phyloP scores from a whole-genome alignment of 53 echinoderm and acorn worm genomes.

The Actinopyga echinites region DNA sequence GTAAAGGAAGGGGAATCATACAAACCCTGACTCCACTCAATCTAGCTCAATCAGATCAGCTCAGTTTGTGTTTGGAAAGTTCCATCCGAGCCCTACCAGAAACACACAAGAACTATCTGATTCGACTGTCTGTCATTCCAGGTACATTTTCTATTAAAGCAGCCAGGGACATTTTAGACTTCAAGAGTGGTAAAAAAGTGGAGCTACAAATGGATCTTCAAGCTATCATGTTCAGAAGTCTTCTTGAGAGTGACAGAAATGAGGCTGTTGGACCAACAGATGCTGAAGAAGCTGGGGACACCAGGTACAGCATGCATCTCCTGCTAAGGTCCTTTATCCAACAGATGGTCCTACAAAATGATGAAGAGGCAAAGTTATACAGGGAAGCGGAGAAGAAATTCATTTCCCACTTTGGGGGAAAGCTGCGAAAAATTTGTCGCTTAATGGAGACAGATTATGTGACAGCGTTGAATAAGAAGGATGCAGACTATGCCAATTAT shows the following conservation, averaged over 20 bases:
- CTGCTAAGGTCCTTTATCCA: slow-evolving; percentile 85
- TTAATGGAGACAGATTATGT: slow-evolving; percentile 35
- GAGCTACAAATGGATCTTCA: slow-evolving; percentile 84
- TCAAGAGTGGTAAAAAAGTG: slow-evolving; percentile 22
- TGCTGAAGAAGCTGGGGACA: slow-evolving; percentile 40
- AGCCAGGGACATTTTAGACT: slow-evolving; percentile 78
- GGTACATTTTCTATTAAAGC: slow-evolving; percentile 87
- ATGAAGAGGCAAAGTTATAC: slow-evolving; percentile 50
- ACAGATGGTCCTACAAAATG: slow-evolving; percentile 54
- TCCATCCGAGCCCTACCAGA: slow-evolving; percentile 73
- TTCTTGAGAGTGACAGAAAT: slow-evolving; percentile 77
- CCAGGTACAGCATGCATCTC: slow-evolving; percentile 80
- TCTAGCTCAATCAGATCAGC: slow-evolving; percentile 66
- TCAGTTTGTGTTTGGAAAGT: slow-evolving; percentile 71
- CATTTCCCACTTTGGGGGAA: slow-evolving; percentile 58
- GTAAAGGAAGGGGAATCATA: slow-evolving; percentile 52
- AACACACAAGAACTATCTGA: slow-evolving; percentile 58
- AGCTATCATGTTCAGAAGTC: slow-evolving; percentile 79
- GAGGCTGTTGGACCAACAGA: slow-evolving; percentile 48
- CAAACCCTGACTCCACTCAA: slow-evolving; percentile 72
- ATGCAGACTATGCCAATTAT: slow-evolving; percentile 49
- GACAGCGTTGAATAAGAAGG: slow-evolving; percentile 31
- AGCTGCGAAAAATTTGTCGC: slow-evolving; percentile 26
- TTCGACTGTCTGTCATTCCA: slow-evolving; percentile 82
- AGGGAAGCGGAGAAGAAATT: slow-evolving; percentile 67